Conservation (phyloP, 2,113 vertebrate species). For the Plotosus lineatus region DNA sequence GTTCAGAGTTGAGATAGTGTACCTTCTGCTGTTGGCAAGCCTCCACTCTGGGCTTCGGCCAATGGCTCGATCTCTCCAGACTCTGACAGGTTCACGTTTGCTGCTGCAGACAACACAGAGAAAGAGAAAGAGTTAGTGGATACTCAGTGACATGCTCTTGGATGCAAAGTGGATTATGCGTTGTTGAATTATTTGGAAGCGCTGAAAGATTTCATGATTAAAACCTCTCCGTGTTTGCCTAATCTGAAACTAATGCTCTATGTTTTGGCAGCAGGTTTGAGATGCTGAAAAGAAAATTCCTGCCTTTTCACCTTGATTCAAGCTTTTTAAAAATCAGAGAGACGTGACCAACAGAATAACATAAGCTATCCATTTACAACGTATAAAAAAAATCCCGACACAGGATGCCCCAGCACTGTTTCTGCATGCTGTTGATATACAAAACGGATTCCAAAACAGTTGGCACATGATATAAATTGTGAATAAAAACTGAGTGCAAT, state of each 20-base stretch:
- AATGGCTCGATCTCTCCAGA: slow-evolving; percentile 72
- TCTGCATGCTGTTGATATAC: slow-evolving; percentile 22
- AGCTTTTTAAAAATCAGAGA: neutral
- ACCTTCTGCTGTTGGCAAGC: slow-evolving; percentile 81
- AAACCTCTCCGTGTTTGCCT: neutral
- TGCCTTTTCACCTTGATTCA: neutral
- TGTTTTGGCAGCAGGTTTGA: neutral
- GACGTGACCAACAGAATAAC: slow-evolving; percentile 20
- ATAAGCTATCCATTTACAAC: neutral
- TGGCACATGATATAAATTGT: too few relatives aligned
- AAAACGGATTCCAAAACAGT: too few relatives aligned
- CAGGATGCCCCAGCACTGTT: neutral
- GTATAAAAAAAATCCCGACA: neutral
- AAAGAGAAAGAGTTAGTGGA: slow-evolving; percentile 38
- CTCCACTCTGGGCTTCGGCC: slow-evolving; percentile 73
- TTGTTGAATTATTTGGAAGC: slow-evolving; percentile 21
- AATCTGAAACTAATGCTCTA: slow-evolving; percentile 19
- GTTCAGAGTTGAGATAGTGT: slow-evolving; percentile 37
- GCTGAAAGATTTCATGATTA: slow-evolving; percentile 20
- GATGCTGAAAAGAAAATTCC: neutral
- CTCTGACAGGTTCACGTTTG: slow-evolving; percentile 73
- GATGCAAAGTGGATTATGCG: neutral
- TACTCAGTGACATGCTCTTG: slow-evolving; percentile 19
- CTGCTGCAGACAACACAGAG: slow-evolving; percentile 56
- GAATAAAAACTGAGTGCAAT: too few relatives aligned